These are phyloP conservation scores for Notechis scutatus DNA, from an alignment of 2,113 vertebrate species.

Conservation along the genomic window DNA sequence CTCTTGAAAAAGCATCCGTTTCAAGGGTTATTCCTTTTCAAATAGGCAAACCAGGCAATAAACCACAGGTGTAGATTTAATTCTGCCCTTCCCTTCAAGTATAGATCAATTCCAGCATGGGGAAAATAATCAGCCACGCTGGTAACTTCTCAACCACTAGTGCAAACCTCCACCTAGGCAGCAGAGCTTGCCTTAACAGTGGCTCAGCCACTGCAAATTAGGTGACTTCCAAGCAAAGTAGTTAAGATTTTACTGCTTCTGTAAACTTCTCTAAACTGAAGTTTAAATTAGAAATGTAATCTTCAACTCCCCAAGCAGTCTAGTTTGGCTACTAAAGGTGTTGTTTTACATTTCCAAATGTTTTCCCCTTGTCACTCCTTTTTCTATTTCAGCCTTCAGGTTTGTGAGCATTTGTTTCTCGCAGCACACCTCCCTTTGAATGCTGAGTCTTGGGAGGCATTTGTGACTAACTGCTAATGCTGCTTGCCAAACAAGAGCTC, in stretches of 20 bases:
- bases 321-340: conserved; percentile 80
- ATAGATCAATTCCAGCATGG: not conserved
- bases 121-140: conserved; percentile 3
- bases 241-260: conserved; percentile 74
- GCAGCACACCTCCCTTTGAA: conserved; percentile 77
- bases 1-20: no score
- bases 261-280: conserved; percentile 65
- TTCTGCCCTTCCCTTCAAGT: not conserved
- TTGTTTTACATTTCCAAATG: conserved; percentile 77
- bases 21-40: not conserved
- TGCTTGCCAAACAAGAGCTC: conserved; percentile 84
- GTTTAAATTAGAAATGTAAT: conserved; percentile 72
- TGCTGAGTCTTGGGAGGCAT: conserved; percentile 76
- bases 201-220: conserved; percentile 55
- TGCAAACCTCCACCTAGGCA: conserved; percentile 4
- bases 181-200: conserved; percentile 51
- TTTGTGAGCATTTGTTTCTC: conserved; percentile 80
- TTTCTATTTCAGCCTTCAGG: conserved; percentile 78
- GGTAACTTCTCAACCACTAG: conserved; percentile 45
- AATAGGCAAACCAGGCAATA: not conserved
- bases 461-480: conserved; percentile 80
- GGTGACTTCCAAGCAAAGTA: conserved; percentile 63
- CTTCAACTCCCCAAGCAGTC: conserved; percentile 72
- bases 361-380: conserved; percentile 75
- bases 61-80: not conserved